Evolutionary conservation across 2,113 vertebrate species (phyloP).

Genomic region (Martes martes): DNA sequence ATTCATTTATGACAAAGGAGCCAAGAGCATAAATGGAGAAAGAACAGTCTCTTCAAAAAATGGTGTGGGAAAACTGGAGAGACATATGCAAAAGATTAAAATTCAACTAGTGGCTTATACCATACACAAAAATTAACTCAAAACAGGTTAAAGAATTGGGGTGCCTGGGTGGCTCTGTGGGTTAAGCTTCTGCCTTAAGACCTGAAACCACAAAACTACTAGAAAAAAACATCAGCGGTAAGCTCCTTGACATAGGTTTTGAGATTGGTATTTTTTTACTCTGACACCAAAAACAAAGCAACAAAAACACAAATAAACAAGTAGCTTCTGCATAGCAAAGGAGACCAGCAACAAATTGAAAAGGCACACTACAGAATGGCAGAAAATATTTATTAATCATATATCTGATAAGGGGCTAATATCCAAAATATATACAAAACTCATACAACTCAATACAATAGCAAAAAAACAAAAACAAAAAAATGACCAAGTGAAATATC

Average conservation of each 20-base stretch:
- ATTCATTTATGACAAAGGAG: neutral
- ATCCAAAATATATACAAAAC: neutral
- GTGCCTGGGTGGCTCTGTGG: too few relatives aligned
- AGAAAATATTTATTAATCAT: neutral
- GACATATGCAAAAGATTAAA: neutral
- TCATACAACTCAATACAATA: neutral
- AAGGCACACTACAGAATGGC: neutral
- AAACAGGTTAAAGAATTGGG: neutral
- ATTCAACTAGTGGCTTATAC: neutral
- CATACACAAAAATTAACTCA: neutral
- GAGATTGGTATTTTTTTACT: neutral
- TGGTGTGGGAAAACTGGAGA: neutral
- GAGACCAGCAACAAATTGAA: neutral
- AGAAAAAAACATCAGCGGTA: neutral
- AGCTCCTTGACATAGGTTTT: neutral
- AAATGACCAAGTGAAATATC: neutral
- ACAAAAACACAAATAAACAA: neutral
- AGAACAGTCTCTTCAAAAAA: neutral
- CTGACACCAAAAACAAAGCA: neutral
- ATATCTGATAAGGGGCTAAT: neutral
- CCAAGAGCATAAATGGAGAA: neutral
- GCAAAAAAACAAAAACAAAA: neutral
- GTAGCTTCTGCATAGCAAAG: neutral
- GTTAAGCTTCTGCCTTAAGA: neutral
- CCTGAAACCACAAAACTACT: neutral